A percentile compares a stretch with the other conserved stretches of the same genome.
Conservation (phyloP, 2,888 invertebrate species). For the Ctenicera cuprea region DNA sequence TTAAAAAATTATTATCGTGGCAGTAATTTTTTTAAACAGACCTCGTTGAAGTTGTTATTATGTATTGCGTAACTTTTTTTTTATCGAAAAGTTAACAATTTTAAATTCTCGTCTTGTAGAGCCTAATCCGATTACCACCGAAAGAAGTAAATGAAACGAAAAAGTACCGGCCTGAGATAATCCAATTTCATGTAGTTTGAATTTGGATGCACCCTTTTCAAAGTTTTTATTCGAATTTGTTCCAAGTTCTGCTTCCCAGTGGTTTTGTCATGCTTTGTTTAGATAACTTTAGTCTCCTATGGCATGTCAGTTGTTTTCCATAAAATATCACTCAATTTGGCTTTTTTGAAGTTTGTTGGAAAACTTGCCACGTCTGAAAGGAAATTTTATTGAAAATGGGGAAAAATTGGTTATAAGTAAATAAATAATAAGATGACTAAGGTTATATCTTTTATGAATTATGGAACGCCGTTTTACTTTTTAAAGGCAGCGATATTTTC, state of each 20-base stretch:
- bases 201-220: slow-evolving; percentile 36
- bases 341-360: too few species aligned
- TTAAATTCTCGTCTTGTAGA: slow-evolving; percentile 33
- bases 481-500: too few species aligned
- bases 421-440: too few species aligned
- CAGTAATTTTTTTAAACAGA: too few species aligned
- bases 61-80: background rate
- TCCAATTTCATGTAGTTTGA: slow-evolving; percentile 44
- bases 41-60: too few species aligned
- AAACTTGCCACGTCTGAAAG: too few species aligned
- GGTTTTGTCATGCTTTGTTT: slow-evolving; percentile 20
- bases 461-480: too few species aligned
- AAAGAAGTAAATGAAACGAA: slow-evolving; percentile 45
- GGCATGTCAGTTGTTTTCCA: background rate
- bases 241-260: slow-evolving; percentile 12
- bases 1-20: too few species aligned
- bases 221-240: slow-evolving; percentile 31
- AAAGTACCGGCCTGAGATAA: slow-evolving; percentile 36
- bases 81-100: background rate
- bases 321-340: background rate
- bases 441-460: too few species aligned
- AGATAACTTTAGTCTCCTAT: background rate
- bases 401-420: too few species aligned
- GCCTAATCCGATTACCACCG: slow-evolving; percentile 32
- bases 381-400: too few species aligned